Evolutionary conservation across 2,113 vertebrate genomes (phyloP).

Genomic region (Lophotis ruficrista): DNA sequence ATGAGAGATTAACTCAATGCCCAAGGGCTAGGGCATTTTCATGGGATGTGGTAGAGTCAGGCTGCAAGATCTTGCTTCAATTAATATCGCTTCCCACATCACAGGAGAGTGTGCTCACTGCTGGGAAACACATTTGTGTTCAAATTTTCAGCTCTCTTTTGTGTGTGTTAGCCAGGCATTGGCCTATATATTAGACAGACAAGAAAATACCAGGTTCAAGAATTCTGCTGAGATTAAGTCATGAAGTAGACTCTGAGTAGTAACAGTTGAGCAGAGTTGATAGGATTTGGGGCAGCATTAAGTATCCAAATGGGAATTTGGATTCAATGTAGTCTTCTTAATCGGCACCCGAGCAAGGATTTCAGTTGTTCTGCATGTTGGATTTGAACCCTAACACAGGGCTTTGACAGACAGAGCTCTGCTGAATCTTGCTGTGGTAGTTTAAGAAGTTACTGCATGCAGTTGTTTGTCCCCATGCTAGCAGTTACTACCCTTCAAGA

Average conservation of each 20-base stretch:
- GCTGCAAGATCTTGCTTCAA: constrained; percentile 59
- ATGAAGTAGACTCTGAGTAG: background rate
- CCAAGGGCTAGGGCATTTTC: constrained; percentile 64
- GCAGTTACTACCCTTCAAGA: background rate
- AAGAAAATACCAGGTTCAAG: background rate
- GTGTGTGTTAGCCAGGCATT: background rate
- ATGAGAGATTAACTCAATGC: constrained; percentile 65
- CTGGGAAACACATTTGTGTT: constrained; percentile 37
- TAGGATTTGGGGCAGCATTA: background rate
- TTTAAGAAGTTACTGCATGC: background rate
- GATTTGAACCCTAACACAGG: background rate
- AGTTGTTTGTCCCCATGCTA: background rate
- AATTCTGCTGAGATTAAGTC: background rate
- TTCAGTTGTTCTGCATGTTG: background rate
- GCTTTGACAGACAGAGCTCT: background rate
- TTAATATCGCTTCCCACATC: constrained; percentile 68
- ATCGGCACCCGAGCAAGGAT: background rate
- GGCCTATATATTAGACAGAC: background rate
- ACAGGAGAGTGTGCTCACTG: constrained; percentile 32
- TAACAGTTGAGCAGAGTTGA: background rate
- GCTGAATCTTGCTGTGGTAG: background rate
- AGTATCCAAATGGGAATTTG: background rate
- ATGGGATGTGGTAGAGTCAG: constrained; percentile 67
- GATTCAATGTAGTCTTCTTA: background rate
- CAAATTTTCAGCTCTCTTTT: constrained; percentile 36